Percentiles rank a stretch among this genome's conserved stretches.
Conservation (phyloP, 2,113 vertebrate genomes). For the Caranx ignobilis region DNA sequence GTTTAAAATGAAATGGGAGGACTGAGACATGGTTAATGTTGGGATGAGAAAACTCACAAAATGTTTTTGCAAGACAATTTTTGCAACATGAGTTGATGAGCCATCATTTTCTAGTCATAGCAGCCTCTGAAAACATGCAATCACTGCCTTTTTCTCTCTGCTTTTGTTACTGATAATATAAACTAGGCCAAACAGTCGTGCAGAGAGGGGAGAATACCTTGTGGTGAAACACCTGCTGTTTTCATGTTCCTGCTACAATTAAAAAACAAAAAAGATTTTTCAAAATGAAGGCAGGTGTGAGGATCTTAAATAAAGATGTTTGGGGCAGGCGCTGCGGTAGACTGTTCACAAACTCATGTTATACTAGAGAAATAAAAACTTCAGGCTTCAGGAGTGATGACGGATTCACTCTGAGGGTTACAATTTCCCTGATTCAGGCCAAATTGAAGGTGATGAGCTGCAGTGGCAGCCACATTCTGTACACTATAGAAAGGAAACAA, state of each 20-base stretch:
- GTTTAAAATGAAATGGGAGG: conserved; percentile 40
- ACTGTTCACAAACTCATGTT: conserved; percentile 19
- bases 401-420: conserved; percentile 18
- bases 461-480: conserved; percentile 34
- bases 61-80: conserved; percentile 12
- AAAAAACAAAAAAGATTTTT: background rate
- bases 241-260: background rate
- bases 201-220: conserved; percentile 14
- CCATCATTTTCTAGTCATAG: conserved; percentile 18
- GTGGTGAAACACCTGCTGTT: conserved; percentile 33
- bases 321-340: background rate
- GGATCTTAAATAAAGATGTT: conserved; percentile 12
- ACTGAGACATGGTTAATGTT: conserved; percentile 9
- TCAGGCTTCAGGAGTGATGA: conserved; percentile 37
- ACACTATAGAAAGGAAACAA: conserved; percentile 54
- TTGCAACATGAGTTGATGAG: conserved; percentile 15
- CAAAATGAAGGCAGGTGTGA: conserved; percentile 16
- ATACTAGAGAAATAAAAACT: conserved; percentile 24
- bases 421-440: conserved; percentile 49
- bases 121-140: conserved; percentile 22
- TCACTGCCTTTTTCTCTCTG: conserved; percentile 4
- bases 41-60: conserved; percentile 3
- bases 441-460: conserved; percentile 52
- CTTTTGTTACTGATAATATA: conserved; percentile 23
- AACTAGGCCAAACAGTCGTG: conserved; percentile 11